Conservation (phyloP, 2,888 invertebrate genomes). For the Proisotoma minuta region DNA sequence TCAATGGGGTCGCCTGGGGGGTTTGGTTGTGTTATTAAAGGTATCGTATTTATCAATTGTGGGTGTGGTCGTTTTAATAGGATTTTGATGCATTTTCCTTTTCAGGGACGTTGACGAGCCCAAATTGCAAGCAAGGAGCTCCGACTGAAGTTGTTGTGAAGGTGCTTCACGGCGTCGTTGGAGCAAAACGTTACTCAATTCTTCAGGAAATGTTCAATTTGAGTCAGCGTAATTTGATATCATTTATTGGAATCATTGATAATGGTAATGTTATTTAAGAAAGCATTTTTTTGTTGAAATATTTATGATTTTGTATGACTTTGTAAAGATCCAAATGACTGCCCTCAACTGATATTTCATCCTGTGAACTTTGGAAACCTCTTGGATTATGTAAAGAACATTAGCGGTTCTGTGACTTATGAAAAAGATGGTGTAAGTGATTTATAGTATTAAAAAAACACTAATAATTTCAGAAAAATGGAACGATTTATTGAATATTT, state of each 20-base stretch:
- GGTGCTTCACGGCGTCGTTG: slow-evolving; percentile 12
- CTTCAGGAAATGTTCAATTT: slow-evolving; percentile 13
- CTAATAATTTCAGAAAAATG: no score
- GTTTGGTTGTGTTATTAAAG: slow-evolving; percentile 15
- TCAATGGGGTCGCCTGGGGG: slow-evolving; percentile 10
- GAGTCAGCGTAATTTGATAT: slow-evolving; percentile 16
- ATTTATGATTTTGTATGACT: background rate
- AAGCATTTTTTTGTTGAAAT: background rate
- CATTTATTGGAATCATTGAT: slow-evolving; percentile 20
- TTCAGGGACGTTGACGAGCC: slow-evolving; percentile 9
- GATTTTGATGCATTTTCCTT: background rate
- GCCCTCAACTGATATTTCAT: slow-evolving; percentile 8
- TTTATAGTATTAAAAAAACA: no score
- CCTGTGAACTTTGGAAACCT: background rate
- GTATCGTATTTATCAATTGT: background rate
- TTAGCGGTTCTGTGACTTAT: background rate
- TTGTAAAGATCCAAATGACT: background rate
- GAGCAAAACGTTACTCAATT: background rate
- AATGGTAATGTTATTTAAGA: slow-evolving; percentile 1
- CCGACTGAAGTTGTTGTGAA: slow-evolving; percentile 12
- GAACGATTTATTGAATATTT: no score
- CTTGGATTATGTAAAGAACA: background rate
- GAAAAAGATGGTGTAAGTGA: slow-evolving; percentile 4
- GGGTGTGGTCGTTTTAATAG: background rate
- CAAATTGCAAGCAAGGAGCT: background rate